Conservation (phyloP, 2,888 invertebrate genomes). For the Hofmannophila pseudospretella region DNA sequence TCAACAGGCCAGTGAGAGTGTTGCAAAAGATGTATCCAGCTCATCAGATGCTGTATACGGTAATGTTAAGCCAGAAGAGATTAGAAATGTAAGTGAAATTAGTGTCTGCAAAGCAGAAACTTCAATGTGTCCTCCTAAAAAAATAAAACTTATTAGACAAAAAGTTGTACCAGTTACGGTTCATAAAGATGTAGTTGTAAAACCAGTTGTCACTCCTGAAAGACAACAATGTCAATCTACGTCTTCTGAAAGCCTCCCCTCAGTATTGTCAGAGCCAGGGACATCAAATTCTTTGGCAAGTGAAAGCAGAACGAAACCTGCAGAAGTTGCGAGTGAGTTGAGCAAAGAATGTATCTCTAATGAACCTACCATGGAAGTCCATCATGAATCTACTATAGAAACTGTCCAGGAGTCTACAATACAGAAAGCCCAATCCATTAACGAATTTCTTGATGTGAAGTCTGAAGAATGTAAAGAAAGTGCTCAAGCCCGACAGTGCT, state of each 20-base stretch:
- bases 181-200: slow-evolving; percentile 34
- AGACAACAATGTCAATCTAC: slow-evolving; percentile 60
- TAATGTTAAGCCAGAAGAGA: slow-evolving; percentile 62
- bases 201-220: slow-evolving; percentile 23
- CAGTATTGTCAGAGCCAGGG: slow-evolving; percentile 11
- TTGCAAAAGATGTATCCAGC: slow-evolving; percentile 68
- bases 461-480: not conserved
- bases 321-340: not conserved
- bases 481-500: not conserved
- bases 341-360: not conserved
- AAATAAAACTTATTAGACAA: slow-evolving; percentile 70
- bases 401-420: not conserved
- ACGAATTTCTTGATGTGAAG: not conserved
- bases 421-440: not conserved
- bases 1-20: slow-evolving; percentile 44
- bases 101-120: slow-evolving; percentile 74
- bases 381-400: not conserved
- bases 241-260: slow-evolving; percentile 37
- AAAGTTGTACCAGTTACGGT: slow-evolving; percentile 42
- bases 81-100: slow-evolving; percentile 67
- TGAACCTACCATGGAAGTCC: not conserved
- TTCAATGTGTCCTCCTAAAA: slow-evolving; percentile 60
- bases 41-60: slow-evolving; percentile 65
- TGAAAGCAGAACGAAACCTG: not conserved
- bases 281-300: not conserved